Conservation (phyloP, 2,113 vertebrate genomes). For the Scomber colias region DNA sequence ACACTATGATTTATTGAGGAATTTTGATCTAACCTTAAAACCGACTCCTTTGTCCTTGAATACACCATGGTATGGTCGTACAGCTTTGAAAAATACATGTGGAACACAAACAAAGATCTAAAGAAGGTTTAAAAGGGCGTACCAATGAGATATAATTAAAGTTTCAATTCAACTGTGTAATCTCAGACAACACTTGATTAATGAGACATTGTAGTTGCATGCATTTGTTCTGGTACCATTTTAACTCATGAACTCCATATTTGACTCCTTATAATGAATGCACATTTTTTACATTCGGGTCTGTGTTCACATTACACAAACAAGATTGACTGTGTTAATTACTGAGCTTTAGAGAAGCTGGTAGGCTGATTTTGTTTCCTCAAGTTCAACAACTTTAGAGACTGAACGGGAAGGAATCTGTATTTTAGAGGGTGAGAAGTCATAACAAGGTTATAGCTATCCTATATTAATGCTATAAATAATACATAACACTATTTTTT, state of each 20-base stretch:
- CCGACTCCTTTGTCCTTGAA: slow-evolving; percentile 46
- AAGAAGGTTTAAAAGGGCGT: not conserved
- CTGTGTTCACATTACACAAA: no score
- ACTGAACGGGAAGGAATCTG: no score
- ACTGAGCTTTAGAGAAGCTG: no score
- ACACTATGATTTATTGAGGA: slow-evolving; percentile 37
- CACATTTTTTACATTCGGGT: no score
- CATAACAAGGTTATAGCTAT: not conserved
- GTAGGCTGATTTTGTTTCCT: no score
- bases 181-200: not conserved
- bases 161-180: not conserved
- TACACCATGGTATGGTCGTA: not conserved
- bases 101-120: slow-evolving; percentile 8
- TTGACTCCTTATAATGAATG: no score
- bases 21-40: slow-evolving; percentile 53
- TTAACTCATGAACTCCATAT: no score
- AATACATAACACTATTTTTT: not conserved
- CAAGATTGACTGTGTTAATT: no score
- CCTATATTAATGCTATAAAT: not conserved
- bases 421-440: no score
- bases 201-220: not conserved
- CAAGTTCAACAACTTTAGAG: no score
- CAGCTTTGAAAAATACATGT: slow-evolving; percentile 14
- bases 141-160: not conserved
- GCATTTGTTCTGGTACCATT: no score